Conservation (phyloP, 2,888 invertebrate genomes). For the Mimachlamys varia region DNA sequence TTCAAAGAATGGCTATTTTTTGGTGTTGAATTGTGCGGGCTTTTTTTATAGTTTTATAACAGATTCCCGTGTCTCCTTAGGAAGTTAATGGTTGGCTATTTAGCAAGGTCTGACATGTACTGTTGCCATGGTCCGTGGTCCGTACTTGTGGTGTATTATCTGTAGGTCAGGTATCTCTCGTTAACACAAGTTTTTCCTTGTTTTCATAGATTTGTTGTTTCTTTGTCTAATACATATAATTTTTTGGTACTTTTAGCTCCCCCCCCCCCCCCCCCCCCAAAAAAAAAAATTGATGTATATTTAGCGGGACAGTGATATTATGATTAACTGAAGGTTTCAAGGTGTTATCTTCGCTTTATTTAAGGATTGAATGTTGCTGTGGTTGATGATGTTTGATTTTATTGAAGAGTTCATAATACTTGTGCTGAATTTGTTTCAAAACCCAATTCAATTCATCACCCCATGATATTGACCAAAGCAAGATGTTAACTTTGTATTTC, state of each 20-base stretch:
- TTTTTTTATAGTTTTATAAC: background rate
- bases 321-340: too few species aligned
- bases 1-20: slow-evolving; percentile 26
- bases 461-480: too few species aligned
- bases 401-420: too few species aligned
- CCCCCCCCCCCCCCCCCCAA: too few species aligned
- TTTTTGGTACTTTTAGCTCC: background rate
- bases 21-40: background rate
- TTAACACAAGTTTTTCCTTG: background rate
- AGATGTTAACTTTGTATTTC: too few species aligned
- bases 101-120: background rate
- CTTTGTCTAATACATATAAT: background rate
- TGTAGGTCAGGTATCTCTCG: background rate
- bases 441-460: too few species aligned
- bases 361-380: too few species aligned
- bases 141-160: background rate
- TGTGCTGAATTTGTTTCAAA: too few species aligned
- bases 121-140: background rate
- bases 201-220: background rate
- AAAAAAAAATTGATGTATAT: too few species aligned
- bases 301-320: too few species aligned
- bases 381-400: too few species aligned
- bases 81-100: slow-evolving; percentile 20
- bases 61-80: background rate
- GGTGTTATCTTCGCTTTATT: too few species aligned